Percentiles rank a stretch among this genome's conserved stretches.
phyloP scores from a whole-genome alignment of 2,888 invertebrate species.

The Nasonovia ribisnigri region DNA sequence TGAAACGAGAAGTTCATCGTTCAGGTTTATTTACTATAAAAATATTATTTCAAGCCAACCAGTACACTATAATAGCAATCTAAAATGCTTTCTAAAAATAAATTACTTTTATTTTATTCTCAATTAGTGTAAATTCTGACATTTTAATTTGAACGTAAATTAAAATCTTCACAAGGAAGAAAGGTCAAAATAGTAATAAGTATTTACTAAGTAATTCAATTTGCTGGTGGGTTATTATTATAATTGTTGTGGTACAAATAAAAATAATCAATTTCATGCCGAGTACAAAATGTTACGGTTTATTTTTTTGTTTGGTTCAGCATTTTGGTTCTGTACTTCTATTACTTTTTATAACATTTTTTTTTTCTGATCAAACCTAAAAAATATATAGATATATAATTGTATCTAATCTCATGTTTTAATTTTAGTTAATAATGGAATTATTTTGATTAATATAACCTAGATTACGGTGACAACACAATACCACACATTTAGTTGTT shows the following conservation, averaged over 20 bases:
- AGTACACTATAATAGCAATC: neutral
- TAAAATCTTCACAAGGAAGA: neutral
- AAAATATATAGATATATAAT: neutral
- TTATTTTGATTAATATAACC: neutral
- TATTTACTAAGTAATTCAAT: neutral
- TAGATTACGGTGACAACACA: neutral
- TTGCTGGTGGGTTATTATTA: neutral
- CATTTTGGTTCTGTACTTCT: too few relatives aligned
- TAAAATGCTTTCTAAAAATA: neutral
- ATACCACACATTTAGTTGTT: neutral
- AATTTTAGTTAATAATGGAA: neutral
- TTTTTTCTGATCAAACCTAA: neutral
- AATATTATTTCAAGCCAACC: neutral
- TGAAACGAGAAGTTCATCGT: neutral
- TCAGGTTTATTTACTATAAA: neutral
- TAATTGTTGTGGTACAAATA: neutral
- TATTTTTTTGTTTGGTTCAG: too few relatives aligned
- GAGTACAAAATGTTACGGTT: too few relatives aligned
- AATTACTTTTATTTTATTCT: slow-evolving; percentile 5
- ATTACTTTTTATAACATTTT: neutral
- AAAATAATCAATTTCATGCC: neutral
- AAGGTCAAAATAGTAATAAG: neutral
- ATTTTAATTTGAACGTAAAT: slow-evolving; percentile 5
- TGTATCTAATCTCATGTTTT: neutral
- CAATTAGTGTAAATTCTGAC: slow-evolving; percentile 2